Conservation (phyloP, 2,797 vertebrate species). For the Onychomys torridus region DNA sequence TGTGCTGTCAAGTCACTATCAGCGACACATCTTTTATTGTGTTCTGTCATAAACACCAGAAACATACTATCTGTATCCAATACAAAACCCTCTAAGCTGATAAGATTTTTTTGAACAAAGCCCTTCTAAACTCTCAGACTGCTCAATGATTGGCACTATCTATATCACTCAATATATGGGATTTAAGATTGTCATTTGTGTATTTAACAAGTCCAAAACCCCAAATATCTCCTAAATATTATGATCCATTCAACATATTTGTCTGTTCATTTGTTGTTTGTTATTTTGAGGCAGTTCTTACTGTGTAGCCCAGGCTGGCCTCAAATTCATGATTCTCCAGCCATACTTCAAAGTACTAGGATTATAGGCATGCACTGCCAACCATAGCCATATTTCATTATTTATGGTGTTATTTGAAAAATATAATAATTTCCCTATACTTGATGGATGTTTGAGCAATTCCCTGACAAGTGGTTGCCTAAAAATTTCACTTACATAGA, state of each 20-base stretch:
- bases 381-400: background rate
- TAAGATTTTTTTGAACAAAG: background rate
- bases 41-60: background rate
- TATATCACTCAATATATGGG: background rate
- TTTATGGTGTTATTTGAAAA: background rate
- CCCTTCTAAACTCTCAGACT: background rate
- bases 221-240: background rate
- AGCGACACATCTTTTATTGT: background rate
- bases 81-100: background rate
- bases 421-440: background rate
- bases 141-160: too few species aligned
- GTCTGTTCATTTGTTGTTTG: background rate
- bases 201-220: background rate
- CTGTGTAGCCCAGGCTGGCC: background rate
- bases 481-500: background rate
- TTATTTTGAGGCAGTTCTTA: background rate
- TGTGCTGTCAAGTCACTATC: too few species aligned
- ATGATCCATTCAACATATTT: background rate
- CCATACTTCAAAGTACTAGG: background rate
- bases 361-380: background rate
- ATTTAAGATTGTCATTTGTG: background rate
- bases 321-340: background rate
- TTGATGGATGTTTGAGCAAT: background rate
- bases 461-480: background rate
- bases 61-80: background rate